Percentiles rank a stretch among this genome's conserved stretches.
Conservation (phyloP, 2,888 invertebrate species). For the Parelbella ahira region DNA sequence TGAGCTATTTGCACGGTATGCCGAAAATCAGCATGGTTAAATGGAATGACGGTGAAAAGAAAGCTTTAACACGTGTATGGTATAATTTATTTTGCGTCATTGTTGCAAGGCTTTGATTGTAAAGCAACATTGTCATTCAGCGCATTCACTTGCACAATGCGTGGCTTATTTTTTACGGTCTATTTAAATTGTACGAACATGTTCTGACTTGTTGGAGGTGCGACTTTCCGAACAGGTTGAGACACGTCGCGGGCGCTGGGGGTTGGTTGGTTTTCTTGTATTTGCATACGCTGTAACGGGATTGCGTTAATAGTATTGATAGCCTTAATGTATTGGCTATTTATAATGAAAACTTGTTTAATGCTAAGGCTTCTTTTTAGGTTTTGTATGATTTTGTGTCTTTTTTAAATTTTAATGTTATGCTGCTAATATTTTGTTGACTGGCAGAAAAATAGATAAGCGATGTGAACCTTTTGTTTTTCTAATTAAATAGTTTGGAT, state of each 20-base stretch:
- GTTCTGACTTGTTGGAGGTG: conserved; percentile 47
- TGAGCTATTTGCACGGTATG: too few species aligned
- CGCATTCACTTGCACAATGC: conserved; percentile 27
- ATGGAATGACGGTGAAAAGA: conserved; percentile 6
- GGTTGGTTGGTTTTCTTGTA: conserved; percentile 28
- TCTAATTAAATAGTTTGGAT: too few species aligned
- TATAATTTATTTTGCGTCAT: conserved; percentile 17
- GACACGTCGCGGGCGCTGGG: conserved; percentile 43
- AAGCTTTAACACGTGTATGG: conserved; percentile 32
- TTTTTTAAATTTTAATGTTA: too few species aligned
- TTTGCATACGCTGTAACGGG: conserved; percentile 23
- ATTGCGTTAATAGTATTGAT: conserved; percentile 11
- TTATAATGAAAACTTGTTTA: conserved; percentile 4
- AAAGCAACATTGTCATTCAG: conserved; percentile 25
- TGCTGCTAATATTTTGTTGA: too few species aligned
- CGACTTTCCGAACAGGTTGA: conserved; percentile 54
- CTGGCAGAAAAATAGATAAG: too few species aligned
- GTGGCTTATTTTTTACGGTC: conserved; percentile 34
- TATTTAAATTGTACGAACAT: conserved; percentile 33
- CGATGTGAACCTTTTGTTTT: too few species aligned
- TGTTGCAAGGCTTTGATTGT: conserved; percentile 20
- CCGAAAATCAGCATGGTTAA: too few species aligned
- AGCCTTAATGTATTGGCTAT: conserved; percentile 5
- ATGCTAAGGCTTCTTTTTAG: conserved; percentile 4
- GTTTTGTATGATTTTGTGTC: not conserved